phyloP scores from a whole-genome alignment of 2,113 vertebrate species.

The Plotosus lineatus region DNA sequence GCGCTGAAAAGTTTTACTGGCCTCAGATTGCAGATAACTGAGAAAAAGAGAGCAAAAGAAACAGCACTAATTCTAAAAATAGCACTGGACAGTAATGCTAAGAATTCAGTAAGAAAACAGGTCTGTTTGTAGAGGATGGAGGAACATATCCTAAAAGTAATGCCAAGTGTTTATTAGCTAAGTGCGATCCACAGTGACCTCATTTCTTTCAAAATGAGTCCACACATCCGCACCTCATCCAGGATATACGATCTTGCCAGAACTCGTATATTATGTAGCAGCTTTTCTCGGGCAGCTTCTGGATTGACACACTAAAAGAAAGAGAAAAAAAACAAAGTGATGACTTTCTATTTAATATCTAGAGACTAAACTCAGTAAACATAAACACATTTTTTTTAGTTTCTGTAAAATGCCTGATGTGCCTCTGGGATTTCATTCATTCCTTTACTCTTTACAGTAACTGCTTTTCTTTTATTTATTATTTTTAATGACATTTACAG shows the following conservation, averaged over 20 bases:
- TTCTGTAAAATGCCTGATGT: neutral
- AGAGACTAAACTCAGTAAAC: neutral
- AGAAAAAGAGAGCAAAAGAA: constrained; percentile 17
- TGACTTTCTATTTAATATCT: constrained; percentile 44
- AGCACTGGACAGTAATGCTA: neutral
- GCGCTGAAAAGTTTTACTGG: constrained; percentile 88
- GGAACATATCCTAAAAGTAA: constrained; percentile 44
- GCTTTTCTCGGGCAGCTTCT: constrained; percentile 80
- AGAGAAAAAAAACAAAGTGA: constrained; percentile 39
- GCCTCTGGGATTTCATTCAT: neutral
- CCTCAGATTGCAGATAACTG: constrained; percentile 87
- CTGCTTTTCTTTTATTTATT: too few species aligned
- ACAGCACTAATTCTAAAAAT: neutral
- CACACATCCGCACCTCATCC: constrained; percentile 82
- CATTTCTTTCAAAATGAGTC: constrained; percentile 4
- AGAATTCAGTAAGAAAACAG: constrained; percentile 15
- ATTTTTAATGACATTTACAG: too few species aligned
- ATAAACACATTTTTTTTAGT: neutral
- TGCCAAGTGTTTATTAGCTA: constrained; percentile 67
- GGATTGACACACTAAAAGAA: constrained; percentile 80
- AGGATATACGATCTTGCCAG: constrained; percentile 90
- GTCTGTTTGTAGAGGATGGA: constrained; percentile 24
- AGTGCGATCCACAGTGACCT: constrained; percentile 46
- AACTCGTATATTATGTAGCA: constrained; percentile 92
- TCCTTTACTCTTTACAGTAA: neutral